A percentile compares a stretch with the other conserved stretches of the same genome.
Evolutionary conservation across 92 coral and sea anemone genomes (phyloP).

Genomic region (Epizoanthus illoricatus): DNA sequence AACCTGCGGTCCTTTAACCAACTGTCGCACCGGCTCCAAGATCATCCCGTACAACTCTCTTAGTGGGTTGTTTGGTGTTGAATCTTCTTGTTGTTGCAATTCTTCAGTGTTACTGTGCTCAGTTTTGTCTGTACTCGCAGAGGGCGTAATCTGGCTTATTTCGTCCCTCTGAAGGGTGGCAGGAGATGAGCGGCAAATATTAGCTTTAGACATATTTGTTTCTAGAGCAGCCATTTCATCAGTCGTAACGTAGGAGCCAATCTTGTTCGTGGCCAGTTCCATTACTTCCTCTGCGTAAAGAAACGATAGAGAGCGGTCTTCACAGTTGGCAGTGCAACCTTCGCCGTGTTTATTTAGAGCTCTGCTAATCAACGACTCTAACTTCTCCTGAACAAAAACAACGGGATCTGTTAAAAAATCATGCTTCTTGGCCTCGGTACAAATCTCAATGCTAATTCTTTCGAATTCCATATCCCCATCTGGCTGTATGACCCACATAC

Average conservation of each 20-base stretch:
- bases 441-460: neutral
- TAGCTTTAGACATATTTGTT: too few relatives aligned
- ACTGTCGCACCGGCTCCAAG: slow-evolving; percentile 3
- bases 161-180: too few relatives aligned
- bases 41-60: neutral
- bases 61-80: neutral
- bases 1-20: slow-evolving; percentile 21
- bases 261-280: neutral
- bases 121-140: too few relatives aligned
- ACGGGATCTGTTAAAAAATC: too few relatives aligned
- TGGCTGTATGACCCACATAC: neutral
- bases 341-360: neutral
- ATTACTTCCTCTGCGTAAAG: neutral
- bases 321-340: neutral
- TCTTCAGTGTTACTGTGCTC: neutral
- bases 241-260: neutral
- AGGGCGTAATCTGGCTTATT: too few relatives aligned
- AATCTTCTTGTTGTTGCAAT: too few relatives aligned
- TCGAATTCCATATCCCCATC: neutral
- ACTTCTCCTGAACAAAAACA: neutral
- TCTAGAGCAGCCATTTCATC: too few relatives aligned
- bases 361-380: neutral
- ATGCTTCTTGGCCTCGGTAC: too few relatives aligned
- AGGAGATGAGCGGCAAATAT: too few relatives aligned
- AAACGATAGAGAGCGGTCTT: slow-evolving; percentile 33